phyloP scores from a whole-genome alignment of 1,140 invertebrate genomes.

The Pectinophora gossypiella region DNA sequence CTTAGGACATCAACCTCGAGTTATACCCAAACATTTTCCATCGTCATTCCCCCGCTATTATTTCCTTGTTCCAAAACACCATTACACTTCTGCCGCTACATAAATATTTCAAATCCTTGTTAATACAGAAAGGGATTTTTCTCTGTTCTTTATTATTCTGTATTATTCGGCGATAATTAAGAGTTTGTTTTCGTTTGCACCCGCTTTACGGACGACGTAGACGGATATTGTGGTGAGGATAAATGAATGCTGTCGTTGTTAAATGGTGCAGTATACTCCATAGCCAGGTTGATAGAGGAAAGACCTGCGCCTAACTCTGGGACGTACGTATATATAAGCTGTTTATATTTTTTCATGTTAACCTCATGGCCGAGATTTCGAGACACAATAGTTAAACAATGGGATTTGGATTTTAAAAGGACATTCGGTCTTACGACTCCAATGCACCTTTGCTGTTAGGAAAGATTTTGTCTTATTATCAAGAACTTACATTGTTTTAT shows the following conservation, averaged over 20 bases:
- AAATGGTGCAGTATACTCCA: not conserved
- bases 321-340: not conserved
- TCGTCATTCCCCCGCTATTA: conserved; percentile 5
- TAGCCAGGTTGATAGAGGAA: not conserved
- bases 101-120: conserved; percentile 19
- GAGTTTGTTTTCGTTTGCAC: not conserved
- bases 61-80: conserved; percentile 3
- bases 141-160: too few relatives aligned
- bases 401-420: too few relatives aligned
- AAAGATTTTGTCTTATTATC: too few relatives aligned
- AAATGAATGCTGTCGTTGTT: not conserved
- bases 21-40: too few relatives aligned
- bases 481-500: too few relatives aligned
- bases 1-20: too few relatives aligned
- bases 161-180: conserved; percentile 18
- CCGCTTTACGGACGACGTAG: not conserved
- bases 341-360: not conserved
- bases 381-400: too few relatives aligned
- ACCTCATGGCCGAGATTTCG: too few relatives aligned
- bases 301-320: not conserved
- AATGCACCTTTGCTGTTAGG: too few relatives aligned
- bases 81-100: conserved; percentile 11
- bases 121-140: conserved; percentile 14
- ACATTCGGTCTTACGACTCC: too few relatives aligned
- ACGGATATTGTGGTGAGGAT: too few relatives aligned